phyloP scores from a whole-genome alignment of 2,888 invertebrate species.

The Phrixothrix hirtus region DNA sequence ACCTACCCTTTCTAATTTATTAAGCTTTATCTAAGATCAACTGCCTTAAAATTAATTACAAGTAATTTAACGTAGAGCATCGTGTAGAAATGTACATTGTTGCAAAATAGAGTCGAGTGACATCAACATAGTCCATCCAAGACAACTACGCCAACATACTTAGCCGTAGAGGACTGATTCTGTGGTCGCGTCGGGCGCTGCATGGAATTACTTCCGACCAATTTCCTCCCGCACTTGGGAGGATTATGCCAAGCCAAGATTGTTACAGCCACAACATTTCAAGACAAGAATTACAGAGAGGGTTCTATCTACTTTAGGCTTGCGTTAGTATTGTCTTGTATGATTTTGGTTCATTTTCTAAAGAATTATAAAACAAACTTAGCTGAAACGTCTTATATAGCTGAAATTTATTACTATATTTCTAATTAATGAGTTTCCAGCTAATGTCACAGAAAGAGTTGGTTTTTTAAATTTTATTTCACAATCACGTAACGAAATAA shows the following conservation, averaged over 20 bases:
- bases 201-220: slow-evolving; percentile 40
- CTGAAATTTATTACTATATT: too few relatives aligned
- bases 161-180: slow-evolving; percentile 29
- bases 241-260: slow-evolving; percentile 36
- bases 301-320: slow-evolving; percentile 17
- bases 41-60: too few relatives aligned
- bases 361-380: slow-evolving; percentile 21
- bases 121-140: slow-evolving; percentile 3
- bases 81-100: too few relatives aligned
- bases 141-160: slow-evolving; percentile 20
- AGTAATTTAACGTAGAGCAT: too few relatives aligned
- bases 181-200: slow-evolving; percentile 33
- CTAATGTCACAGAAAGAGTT: too few relatives aligned
- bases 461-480: too few relatives aligned
- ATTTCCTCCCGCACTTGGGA: slow-evolving; percentile 37
- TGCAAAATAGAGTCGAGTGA: not conserved
- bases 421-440: too few relatives aligned
- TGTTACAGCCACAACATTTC: slow-evolving; percentile 34
- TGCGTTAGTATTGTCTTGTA: slow-evolving; percentile 10
- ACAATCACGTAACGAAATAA: not conserved
- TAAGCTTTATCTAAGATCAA: too few relatives aligned
- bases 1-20: too few relatives aligned
- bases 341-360: slow-evolving; percentile 1
- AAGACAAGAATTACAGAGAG: slow-evolving; percentile 29
- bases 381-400: too few relatives aligned